Evolutionary conservation across 37 sponge, comb jelly and placozoan genomes (phyloP).

Genomic region (Chondrosia reniformis): DNA sequence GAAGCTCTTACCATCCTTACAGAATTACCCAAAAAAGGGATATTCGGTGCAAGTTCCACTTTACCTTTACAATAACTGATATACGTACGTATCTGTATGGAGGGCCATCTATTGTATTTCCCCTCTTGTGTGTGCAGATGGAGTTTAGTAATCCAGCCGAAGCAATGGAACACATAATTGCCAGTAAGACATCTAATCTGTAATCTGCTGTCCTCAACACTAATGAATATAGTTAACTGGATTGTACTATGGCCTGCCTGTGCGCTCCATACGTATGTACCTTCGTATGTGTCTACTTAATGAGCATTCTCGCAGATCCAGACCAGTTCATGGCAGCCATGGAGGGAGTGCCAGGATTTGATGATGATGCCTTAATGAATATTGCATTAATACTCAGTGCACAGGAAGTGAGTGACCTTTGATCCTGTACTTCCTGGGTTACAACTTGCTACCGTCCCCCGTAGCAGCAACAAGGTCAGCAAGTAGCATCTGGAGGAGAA

Average conservation of each 20-base stretch:
- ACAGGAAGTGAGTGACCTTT: conserved; percentile 31
- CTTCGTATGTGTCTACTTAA: background rate
- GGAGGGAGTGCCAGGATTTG: conserved; percentile 37
- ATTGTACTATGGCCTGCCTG: background rate
- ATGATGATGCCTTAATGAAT: conserved; percentile 92
- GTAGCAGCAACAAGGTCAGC: no score
- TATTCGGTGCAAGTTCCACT: background rate
- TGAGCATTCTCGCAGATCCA: conserved; percentile 31
- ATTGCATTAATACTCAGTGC: conserved; percentile 82
- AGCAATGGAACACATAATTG: conserved; percentile 39
- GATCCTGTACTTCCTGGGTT: no score
- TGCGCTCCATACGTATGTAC: background rate
- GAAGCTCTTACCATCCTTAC: conserved; percentile 11
- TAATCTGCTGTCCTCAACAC: no score
- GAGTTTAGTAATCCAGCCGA: conserved; percentile 37
- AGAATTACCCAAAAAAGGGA: conserved; percentile 64
- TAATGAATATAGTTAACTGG: background rate
- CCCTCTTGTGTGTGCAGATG: background rate
- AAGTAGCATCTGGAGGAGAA: no score
- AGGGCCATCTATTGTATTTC: background rate
- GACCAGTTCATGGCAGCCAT: conserved; percentile 61
- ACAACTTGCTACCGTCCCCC: no score
- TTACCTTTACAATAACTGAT: background rate
- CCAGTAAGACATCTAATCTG: conserved; percentile 33
- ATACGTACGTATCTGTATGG: background rate